A percentile compares a stretch with the other conserved stretches of the same genome.
Conservation (phyloP, 2,113 vertebrate genomes). For the Labeo catla region DNA sequence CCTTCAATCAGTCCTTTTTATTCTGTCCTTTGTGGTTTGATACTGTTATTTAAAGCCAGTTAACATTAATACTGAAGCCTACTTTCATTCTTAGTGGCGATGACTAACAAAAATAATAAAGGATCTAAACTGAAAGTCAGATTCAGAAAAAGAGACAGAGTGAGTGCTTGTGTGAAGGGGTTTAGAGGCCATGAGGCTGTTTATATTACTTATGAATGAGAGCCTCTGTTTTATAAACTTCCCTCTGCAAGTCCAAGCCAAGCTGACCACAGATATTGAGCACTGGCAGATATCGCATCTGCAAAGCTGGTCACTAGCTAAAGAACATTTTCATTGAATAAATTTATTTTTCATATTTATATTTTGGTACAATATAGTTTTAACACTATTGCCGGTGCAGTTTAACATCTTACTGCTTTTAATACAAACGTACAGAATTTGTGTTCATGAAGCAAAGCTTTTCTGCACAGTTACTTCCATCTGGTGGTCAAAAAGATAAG, state of each 20-base stretch:
- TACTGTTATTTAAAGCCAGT: not conserved
- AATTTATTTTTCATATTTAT: not conserved
- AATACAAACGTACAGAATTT: not conserved
- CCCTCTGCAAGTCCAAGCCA: not conserved
- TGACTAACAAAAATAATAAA: not conserved
- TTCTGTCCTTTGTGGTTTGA: not conserved
- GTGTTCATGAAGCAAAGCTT: not conserved
- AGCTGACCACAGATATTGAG: not conserved
- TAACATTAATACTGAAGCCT: not conserved
- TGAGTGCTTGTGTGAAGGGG: not conserved
- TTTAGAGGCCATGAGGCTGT: not conserved
- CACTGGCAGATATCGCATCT: not conserved
- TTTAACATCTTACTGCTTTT: not conserved
- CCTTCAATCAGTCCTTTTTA: not conserved
- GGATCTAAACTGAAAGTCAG: not conserved
- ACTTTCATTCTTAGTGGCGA: no score
- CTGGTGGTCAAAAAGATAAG: not conserved
- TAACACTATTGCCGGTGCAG: not conserved
- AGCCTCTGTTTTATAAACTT: conserved; percentile 19
- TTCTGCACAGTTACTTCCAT: not conserved
- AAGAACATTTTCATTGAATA: not conserved
- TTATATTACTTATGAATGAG: conserved; percentile 2
- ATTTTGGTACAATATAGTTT: not conserved
- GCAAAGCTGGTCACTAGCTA: not conserved
- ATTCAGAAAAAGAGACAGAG: not conserved